Conservation (phyloP, 2,113 vertebrate species). For the Penelope pileata region DNA sequence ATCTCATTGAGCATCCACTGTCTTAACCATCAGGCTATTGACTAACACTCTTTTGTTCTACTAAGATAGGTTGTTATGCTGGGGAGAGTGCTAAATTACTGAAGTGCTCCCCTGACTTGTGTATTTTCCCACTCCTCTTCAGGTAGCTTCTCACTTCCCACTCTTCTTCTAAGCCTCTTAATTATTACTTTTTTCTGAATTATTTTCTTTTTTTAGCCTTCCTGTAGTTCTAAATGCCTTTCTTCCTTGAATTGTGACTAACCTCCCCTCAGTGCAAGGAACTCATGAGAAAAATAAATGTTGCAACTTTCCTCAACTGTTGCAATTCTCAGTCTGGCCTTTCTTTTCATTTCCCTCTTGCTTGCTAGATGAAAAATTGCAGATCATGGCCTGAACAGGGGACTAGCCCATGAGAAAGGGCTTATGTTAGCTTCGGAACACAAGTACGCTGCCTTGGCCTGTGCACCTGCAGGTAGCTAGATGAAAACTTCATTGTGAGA, state of each 20-base stretch:
- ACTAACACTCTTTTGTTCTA: neutral
- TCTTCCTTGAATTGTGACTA: neutral
- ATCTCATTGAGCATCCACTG: neutral
- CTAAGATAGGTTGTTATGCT: neutral
- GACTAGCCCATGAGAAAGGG: no score
- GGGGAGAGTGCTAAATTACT: neutral
- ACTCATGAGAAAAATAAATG: neutral
- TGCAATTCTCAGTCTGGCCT: neutral
- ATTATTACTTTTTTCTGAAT: neutral
- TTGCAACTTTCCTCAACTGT: neutral
- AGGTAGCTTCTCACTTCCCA: neutral
- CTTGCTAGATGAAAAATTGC: no score
- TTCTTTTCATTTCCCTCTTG: neutral
- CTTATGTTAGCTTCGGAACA: no score
- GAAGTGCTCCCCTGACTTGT: neutral
- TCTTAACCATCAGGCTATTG: neutral
- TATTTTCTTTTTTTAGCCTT: neutral
- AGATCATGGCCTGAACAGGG: no score
- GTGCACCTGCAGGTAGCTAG: no score
- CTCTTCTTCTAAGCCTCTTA: neutral
- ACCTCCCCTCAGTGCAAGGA: accelerated
- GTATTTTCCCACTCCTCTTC: neutral
- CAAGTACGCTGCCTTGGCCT: no score
- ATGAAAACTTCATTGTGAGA: no score
- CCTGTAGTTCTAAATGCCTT: neutral